These are phyloP conservation scores for Burhinus oedicnemus DNA, from an alignment of 2,113 vertebrate genomes.

Conservation along the genomic window DNA sequence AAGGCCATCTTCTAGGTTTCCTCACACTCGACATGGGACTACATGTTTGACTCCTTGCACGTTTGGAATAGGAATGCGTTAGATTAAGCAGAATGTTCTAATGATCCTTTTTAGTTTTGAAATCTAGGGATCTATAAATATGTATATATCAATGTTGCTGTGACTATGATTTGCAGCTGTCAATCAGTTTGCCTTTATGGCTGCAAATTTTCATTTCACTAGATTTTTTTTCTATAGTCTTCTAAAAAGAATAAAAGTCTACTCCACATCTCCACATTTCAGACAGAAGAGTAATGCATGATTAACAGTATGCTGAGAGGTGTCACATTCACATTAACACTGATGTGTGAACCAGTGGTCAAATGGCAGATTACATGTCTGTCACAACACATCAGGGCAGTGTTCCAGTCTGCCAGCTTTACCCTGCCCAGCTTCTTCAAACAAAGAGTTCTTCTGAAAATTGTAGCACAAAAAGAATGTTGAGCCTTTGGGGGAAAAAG, in stretches of 20 bases:
- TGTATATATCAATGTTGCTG: constrained; percentile 57
- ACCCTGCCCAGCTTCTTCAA: constrained; percentile 69
- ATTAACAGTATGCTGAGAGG: constrained; percentile 71
- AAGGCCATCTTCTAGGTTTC: constrained; percentile 13
- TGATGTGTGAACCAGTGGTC: constrained; percentile 70
- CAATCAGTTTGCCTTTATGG: constrained; percentile 61
- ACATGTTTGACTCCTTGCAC: neutral
- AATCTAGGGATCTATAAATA: constrained; percentile 63
- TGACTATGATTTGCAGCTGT: constrained; percentile 67
- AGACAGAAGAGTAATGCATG: constrained; percentile 69
- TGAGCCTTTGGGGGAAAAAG: constrained; percentile 52
- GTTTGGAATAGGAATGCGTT: neutral
- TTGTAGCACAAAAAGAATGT: constrained; percentile 47
- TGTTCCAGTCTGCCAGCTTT: constrained; percentile 72
- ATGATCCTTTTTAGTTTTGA: constrained; percentile 54
- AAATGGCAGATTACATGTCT: constrained; percentile 71
- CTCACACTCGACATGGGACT: neutral
- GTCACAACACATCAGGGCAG: constrained; percentile 73
- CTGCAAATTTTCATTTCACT: constrained; percentile 47
- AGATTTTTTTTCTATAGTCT: constrained; percentile 34
- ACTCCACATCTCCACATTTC: constrained; percentile 62
- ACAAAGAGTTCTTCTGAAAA: constrained; percentile 63
- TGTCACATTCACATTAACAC: constrained; percentile 70
- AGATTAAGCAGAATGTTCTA: constrained; percentile 53
- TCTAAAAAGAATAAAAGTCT: constrained; percentile 64